phyloP scores from a whole-genome alignment of 2,797 vertebrate species.

The Hydrocynus forskahlii region DNA sequence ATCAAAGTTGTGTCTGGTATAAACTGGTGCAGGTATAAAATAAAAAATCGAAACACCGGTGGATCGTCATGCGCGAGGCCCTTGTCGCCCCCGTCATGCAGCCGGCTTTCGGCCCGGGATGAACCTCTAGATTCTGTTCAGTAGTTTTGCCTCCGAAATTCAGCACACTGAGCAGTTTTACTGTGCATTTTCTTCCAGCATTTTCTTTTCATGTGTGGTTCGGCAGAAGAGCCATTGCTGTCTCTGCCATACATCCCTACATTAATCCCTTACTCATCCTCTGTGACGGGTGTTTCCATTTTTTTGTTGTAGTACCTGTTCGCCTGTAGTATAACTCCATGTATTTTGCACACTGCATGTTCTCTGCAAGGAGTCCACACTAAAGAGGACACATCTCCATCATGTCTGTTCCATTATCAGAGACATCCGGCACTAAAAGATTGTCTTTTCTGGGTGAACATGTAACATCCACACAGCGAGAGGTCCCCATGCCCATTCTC shows the following conservation, averaged over 20 bases:
- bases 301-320: slow-evolving; percentile 24
- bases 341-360: background rate
- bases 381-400: background rate
- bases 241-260: slow-evolving; percentile 45
- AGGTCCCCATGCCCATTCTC: no score
- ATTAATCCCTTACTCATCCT: slow-evolving; percentile 8
- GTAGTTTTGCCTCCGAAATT: no score
- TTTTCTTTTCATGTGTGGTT: no score
- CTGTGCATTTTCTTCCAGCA: slow-evolving; percentile 2
- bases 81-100: background rate
- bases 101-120: background rate
- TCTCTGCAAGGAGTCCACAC: slow-evolving; percentile 5
- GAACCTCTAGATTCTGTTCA: no score
- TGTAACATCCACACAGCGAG: background rate
- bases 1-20: background rate
- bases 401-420: background rate
- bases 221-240: slow-evolving; percentile 54
- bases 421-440: background rate
- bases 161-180: no score
- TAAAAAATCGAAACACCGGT: slow-evolving; percentile 48
- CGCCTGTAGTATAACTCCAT: background rate
- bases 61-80: background rate
- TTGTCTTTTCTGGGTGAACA: background rate
- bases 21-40: background rate
- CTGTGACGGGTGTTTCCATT: slow-evolving; percentile 43